Conservation (phyloP, 2,888 invertebrate genomes). For the Andrena chrysosceles region DNA sequence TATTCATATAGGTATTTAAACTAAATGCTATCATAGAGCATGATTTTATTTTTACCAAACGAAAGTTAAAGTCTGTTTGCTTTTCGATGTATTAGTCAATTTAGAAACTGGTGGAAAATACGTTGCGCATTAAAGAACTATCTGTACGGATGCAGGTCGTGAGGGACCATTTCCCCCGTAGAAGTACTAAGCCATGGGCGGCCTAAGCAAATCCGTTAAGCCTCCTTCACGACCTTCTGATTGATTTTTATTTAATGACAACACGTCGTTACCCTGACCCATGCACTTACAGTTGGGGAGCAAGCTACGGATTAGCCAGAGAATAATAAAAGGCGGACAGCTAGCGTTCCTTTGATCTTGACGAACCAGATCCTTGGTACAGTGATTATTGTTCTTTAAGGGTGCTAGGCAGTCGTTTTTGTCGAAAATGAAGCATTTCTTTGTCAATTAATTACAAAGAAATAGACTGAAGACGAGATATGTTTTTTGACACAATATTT, state of each 20-base stretch:
- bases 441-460: neutral
- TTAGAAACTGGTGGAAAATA: slow-evolving; percentile 39
- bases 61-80: neutral
- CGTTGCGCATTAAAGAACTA: slow-evolving; percentile 67
- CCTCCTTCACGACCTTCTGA: slow-evolving; percentile 84
- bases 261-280: slow-evolving; percentile 80
- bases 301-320: slow-evolving; percentile 75
- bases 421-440: neutral
- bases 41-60: neutral
- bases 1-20: neutral
- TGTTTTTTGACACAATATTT: no score
- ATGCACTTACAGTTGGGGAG: slow-evolving; percentile 80
- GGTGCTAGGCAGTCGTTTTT: neutral
- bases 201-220: slow-evolving; percentile 84
- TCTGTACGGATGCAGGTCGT: slow-evolving; percentile 63
- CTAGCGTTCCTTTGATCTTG: slow-evolving; percentile 58
- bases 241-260: slow-evolving; percentile 86
- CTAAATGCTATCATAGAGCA: neutral
- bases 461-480: no score
- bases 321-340: slow-evolving; percentile 77
- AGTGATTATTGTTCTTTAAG: neutral
- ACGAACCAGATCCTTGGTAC: neutral
- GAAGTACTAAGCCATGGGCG: slow-evolving; percentile 81
- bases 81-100: slow-evolving; percentile 21
- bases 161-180: slow-evolving; percentile 72